Evolutionary conservation across 2,797 vertebrate species (phyloP), one percentile per base, ranked within the genome.

Genomic region (Coregonus sp.): DNA sequence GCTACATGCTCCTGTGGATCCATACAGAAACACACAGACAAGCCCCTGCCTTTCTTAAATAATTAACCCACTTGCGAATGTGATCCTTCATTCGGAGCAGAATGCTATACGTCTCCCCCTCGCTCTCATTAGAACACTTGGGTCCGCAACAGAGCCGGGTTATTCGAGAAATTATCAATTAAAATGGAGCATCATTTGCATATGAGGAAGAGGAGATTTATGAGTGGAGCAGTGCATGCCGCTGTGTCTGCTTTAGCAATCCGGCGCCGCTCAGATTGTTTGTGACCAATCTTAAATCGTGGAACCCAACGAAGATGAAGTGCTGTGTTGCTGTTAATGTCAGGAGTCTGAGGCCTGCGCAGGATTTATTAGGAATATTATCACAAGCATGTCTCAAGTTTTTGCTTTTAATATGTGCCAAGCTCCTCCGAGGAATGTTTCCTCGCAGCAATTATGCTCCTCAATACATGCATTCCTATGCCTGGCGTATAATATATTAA

Each of bases 371-470:
- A 95, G 94, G 93, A 95, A 96, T 94, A 94, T 95, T 96, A 96
- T 96, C 96, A 96, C 95, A 97, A 96, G 96, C 94, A 95, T 94
- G 93, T 95, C 95, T 97, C 94, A 95, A 94, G 94, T 95, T 95
- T 95, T 92, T 93, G 94, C 95, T 96, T 97, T 97, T 96, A 97
- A 96, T 95, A 96, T 94, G 94, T 94, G 93, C 92, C 90, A 92
- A 93, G 90, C 92, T 96, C 91, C 94, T 93, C 91, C 86, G 92
- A 95, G 95, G 94, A 95, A 96, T 93, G 83, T 94, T 91, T 90
- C 93, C 93, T 93, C 85, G 59, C 93, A 92, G 94, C 95, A 97
- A 98, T 98, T 96, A 96, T 92, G 94, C 92, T 91, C 93, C 91
- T 95, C 94, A 90, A 93, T 89, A 89, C 92, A 90, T 91, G 93